Conservation (phyloP, 2,888 invertebrate species). For the Atethmia centrago region DNA sequence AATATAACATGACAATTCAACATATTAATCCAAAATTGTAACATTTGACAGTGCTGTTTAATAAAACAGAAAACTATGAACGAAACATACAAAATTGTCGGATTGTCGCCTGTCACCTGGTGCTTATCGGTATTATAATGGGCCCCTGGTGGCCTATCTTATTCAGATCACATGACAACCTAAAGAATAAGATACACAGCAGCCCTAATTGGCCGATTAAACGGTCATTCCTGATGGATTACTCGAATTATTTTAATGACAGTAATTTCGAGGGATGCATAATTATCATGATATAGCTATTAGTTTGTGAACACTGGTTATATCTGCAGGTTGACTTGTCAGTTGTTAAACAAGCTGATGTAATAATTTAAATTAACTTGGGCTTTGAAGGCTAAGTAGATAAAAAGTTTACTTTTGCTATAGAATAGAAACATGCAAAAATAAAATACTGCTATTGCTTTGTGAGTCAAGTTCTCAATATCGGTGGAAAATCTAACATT, state of each 20-base stretch:
- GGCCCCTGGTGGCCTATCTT: no score
- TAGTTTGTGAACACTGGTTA: constrained; percentile 18
- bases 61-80: no score
- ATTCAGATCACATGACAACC: constrained; percentile 4
- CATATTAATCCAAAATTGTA: no score
- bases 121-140: no score
- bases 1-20: no score
- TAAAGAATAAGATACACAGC: neutral
- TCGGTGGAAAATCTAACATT: no score
- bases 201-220: constrained; percentile 47
- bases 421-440: neutral
- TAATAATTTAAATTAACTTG: neutral
- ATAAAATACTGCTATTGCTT: no score
- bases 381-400: neutral
- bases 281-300: constrained; percentile 37
- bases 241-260: constrained; percentile 59
- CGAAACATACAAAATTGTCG: no score
- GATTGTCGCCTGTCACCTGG: no score
- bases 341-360: constrained; percentile 7
- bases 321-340: constrained; percentile 5
- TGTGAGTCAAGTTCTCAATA: no score
- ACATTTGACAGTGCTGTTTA: no score
- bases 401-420: neutral
- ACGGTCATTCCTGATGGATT: constrained; percentile 43
- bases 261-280: constrained; percentile 44